Base-by-base conservation (phyloP, 1,140 invertebrate species). In the roundworm (Caenorhabditis elegans) region DNA sequence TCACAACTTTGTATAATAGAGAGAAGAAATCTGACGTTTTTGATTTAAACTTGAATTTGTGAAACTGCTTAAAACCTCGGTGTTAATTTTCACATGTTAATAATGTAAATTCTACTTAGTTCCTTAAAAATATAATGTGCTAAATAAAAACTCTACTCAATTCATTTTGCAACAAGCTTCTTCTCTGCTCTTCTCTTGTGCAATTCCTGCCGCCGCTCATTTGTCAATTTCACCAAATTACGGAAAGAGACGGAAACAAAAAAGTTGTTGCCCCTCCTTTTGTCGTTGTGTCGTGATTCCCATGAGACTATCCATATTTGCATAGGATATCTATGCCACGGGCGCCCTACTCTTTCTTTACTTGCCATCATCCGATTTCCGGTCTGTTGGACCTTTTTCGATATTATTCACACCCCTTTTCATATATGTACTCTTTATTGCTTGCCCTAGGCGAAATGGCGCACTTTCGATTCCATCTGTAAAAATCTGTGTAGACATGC, bases 171-270 rank as follows among this genome's bases (percentile, higher is more conserved):
- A 70, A 70, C 34, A 70, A 39, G 22, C 5, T 19, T 17, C n/a
- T 39, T 39, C 19, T 10, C 13, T n/a, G 19, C 34, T 31, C 43
- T 13, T 70, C 60, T 70, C 8, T 22, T 39, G n/a, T 10, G 49
- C 49, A 5, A n/a, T 26, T 15, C 34, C 34, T 43, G 34, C 60
- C 60, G 60, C 60, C n/a, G 60, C 60, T 70, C 60, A 70, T 70
- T 70, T 70, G 60, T 70, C 60, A 70, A 70, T 70, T 70, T 70
- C 34, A 39, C 60, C 60, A 70, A 70, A 70, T 70, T 70, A 70
- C 60, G 60, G 60, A 70, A n/a, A 70, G 34, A 17, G n/a, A 19
- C 22, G 39, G n/a, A 39, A 19, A 70, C 11, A 39, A 70, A 70
- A 70, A 70, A 70, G 28, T 31, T 39, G 28, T 70, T 70, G 17